A percentile compares a stretch with the other conserved stretches of the same genome.
Conservation (phyloP, 2,113 vertebrate species). For the Xerus inauris region DNA sequence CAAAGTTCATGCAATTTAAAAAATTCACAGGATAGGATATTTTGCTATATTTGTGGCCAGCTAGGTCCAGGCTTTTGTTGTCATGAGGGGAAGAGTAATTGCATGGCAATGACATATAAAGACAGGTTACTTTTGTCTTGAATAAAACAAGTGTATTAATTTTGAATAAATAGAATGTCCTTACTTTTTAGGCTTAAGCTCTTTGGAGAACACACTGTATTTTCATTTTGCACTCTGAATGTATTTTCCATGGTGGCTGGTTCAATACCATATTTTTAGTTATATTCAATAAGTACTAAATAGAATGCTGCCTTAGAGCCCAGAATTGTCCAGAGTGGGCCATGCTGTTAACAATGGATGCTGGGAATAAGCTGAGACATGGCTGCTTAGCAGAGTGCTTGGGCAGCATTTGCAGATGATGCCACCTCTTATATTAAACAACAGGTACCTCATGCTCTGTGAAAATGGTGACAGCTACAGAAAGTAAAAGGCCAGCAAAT, state of each 20-base stretch:
- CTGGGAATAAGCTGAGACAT: not conserved
- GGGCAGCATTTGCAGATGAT: not conserved
- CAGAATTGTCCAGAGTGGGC: not conserved
- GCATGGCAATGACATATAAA: not conserved
- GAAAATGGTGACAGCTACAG: not conserved
- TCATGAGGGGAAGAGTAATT: not conserved
- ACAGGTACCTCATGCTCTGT: fast-evolving
- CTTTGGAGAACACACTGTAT: not conserved
- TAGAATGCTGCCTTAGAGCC: not conserved
- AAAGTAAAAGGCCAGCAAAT: not conserved
- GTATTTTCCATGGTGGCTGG: not conserved
- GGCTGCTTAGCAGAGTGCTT: not conserved
- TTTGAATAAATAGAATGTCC: not conserved
- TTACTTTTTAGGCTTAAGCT: not conserved
- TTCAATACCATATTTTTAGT: not conserved
- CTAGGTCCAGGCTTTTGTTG: not conserved
- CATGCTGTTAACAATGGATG: not conserved
- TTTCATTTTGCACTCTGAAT: not conserved
- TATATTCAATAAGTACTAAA: not conserved
- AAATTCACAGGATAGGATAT: not conserved
- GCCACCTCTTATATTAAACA: not conserved
- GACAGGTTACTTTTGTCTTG: conserved; percentile 16
- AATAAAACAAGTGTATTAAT: not conserved
- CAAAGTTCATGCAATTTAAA: not conserved
- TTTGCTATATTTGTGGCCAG: not conserved